Evolutionary conservation across 2,888 invertebrate genomes (phyloP).

Genomic region (Pardosa pseudoannulata): DNA sequence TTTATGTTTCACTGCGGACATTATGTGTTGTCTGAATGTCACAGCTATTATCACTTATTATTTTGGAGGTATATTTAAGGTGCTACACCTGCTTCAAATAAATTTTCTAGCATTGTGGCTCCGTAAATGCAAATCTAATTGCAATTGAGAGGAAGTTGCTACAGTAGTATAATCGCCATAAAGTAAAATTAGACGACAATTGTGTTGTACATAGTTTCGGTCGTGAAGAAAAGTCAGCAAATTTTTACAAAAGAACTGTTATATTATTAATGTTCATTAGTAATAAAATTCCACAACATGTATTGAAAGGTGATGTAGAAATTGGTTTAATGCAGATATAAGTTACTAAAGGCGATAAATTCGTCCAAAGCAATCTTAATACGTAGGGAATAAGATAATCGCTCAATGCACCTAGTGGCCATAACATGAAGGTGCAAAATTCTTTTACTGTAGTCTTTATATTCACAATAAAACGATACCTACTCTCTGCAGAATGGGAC

Average conservation of each 20-base stretch:
- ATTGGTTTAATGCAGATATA: constrained; percentile 64
- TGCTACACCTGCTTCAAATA: constrained; percentile 58
- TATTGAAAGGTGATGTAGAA: constrained; percentile 66
- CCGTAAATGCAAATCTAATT: constrained; percentile 61
- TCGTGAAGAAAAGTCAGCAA: constrained; percentile 66
- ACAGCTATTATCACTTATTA: constrained; percentile 50
- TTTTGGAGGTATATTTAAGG: constrained; percentile 29
- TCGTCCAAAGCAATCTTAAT: constrained; percentile 72
- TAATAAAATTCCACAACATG: constrained; percentile 55
- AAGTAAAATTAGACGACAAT: constrained; percentile 69
- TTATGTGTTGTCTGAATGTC: constrained; percentile 59
- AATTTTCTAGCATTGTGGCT: constrained; percentile 59
- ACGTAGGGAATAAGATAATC: constrained; percentile 68
- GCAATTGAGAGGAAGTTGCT: constrained; percentile 57
- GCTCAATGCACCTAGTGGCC: constrained; percentile 72
- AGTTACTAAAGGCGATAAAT: constrained; percentile 69
- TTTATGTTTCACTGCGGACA: constrained; percentile 37
- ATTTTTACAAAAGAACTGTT: constrained; percentile 65
- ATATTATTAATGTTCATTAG: constrained; percentile 67
- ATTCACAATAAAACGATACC: constrained; percentile 70
- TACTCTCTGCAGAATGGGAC: constrained; percentile 53
- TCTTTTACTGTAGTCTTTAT: constrained; percentile 72
- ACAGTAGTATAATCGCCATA: constrained; percentile 56
- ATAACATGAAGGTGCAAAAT: constrained; percentile 70
- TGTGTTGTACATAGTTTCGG: constrained; percentile 65